Evolutionary conservation across 2,797 vertebrate species (phyloP), one percentile per base, ranked within the genome.

Genomic region (Gorsachius magnificus): DNA sequence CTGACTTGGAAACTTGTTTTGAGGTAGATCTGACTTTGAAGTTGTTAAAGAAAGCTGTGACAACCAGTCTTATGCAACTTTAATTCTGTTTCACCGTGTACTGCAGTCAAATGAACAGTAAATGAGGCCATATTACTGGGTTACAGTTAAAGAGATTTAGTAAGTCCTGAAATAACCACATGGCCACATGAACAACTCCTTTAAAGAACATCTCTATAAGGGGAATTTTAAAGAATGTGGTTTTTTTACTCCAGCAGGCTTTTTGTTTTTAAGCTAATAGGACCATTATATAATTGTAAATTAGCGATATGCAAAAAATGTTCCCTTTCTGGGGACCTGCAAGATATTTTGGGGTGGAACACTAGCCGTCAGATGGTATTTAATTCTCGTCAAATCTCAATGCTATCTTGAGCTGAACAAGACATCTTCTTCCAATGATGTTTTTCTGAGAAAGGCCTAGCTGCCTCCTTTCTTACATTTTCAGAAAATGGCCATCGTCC

Each of bases 1-100:
- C 56, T 68, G 60, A 89, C 35, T 68, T 92, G 48, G 93, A 95
- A 94, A 89, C 45, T 94, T 80, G 53, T 92, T 92, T 69, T 85
- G 90, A 93, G 78, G 90, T 92, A 85, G 60, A 70, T 70, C 16
- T 41, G 65, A 50, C 90, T 89, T 57, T 89, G 71, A 94, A 93
- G 88, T 81, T 91, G 58, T 90, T 56, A 74, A 85, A 90, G 29
- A 33, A 93, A 87, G 71, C 80, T 2, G 7, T 64, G 83, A 90
- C 56, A 89, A 92, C 89, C 4, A 93, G 54, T 45, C 64, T 89
- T 71, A 93, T 74, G 75, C 36, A 95, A 93, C n/a, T 95, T 87
- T 25, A 86, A 36, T 75, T 95, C 22, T 72, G 33, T 63, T 96
- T 91, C 85, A 75, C 45, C 24, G 58, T n/a, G 35, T 43, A 68